These are phyloP conservation scores for Drosophila peninsularis DNA, from an alignment of 2,888 invertebrate genomes.

Conservation along the genomic window DNA sequence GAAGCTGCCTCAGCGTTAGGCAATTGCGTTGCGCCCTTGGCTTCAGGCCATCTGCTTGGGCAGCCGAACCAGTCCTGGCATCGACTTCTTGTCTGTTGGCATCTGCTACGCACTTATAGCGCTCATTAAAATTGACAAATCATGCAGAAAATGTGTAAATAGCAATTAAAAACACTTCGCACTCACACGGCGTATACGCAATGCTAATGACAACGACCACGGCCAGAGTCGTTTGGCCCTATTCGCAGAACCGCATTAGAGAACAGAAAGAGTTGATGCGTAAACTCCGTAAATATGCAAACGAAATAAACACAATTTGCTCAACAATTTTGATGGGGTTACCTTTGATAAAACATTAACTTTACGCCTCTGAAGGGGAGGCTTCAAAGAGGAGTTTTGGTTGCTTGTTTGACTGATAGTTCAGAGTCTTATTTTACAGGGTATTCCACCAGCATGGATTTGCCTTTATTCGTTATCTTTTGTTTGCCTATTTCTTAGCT, in stretches of 20 bases:
- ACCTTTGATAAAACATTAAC: not conserved
- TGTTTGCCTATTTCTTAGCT: constrained; percentile 22
- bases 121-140: constrained; percentile 77
- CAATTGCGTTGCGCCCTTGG: constrained; percentile 51
- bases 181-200: constrained; percentile 25
- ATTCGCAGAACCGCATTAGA: not conserved
- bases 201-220: constrained; percentile 21
- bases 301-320: not conserved
- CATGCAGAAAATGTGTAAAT: constrained; percentile 75
- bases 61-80: constrained; percentile 22
- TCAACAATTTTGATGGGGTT: not conserved
- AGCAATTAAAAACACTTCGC: constrained; percentile 57
- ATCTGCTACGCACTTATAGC: constrained; percentile 58
- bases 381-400: not conserved
- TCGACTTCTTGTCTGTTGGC: constrained; percentile 38
- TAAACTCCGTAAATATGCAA: not conserved
- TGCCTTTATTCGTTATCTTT: constrained; percentile 26
- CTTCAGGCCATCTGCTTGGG: constrained; percentile 33
- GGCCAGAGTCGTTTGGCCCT: not conserved
- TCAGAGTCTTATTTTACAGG: too few relatives aligned
- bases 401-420: not conserved
- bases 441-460: not conserved
- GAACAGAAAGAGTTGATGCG: not conserved
- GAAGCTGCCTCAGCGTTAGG: constrained; percentile 28
- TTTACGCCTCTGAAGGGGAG: not conserved